Evolutionary conservation across 2,113 vertebrate species (phyloP).

Genomic region (Rhynchopsitta pachyrhyncha): DNA sequence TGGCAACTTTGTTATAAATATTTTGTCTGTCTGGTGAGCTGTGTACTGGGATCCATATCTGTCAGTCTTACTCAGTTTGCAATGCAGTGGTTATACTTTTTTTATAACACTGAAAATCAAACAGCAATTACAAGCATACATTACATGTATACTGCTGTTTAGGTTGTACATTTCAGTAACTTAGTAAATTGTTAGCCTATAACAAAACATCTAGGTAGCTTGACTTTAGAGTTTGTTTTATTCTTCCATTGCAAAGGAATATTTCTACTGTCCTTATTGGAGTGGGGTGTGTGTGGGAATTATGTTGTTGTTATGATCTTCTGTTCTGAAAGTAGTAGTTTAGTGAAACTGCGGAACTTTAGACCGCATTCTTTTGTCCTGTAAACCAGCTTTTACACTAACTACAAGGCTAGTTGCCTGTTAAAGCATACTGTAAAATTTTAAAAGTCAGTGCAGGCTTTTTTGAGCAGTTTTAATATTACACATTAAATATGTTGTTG

Average conservation of each 20-base stretch:
- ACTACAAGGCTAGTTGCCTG: background rate
- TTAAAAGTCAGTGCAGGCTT: background rate
- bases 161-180: background rate
- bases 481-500: background rate
- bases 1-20: background rate
- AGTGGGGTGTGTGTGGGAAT: accelerated
- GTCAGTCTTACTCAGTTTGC: background rate
- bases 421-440: background rate
- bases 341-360: background rate
- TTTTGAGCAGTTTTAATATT: background rate
- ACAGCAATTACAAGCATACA: background rate
- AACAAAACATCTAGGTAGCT: background rate
- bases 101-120: background rate
- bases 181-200: background rate
- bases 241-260: background rate
- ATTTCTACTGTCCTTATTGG: background rate
- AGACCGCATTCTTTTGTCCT: background rate
- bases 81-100: background rate
- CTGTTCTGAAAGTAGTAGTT: background rate
- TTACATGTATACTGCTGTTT: background rate
- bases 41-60: background rate
- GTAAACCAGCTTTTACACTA: background rate
- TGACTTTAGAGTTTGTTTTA: background rate
- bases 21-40: background rate
- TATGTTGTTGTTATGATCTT: background rate